phyloP scores from a whole-genome alignment of 1,140 invertebrate genomes.

The Homarus americanus region DNA sequence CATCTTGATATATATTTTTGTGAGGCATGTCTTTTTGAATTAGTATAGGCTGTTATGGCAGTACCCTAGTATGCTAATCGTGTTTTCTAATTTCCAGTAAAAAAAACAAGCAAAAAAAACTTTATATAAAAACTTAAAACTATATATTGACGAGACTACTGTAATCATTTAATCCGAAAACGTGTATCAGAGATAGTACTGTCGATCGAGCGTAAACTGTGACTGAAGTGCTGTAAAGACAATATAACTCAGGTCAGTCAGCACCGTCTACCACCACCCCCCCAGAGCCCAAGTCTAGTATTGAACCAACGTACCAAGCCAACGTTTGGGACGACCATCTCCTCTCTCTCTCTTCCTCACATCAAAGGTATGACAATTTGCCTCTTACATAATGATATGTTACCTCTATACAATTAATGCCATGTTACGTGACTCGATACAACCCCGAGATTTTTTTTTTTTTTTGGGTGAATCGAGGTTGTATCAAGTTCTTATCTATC shows the following conservation, averaged over 20 bases:
- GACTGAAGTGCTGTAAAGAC: background rate
- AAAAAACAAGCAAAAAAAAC: background rate
- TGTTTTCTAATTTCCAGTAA: constrained; percentile 6
- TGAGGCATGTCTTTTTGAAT: background rate
- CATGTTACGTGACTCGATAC: too few relatives aligned
- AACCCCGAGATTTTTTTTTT: too few relatives aligned
- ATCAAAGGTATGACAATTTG: background rate
- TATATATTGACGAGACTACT: background rate
- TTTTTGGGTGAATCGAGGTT: too few relatives aligned
- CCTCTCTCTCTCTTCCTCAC: background rate
- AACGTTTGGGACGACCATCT: background rate
- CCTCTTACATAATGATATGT: too few relatives aligned
- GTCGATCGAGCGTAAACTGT: background rate
- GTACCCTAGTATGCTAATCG: background rate
- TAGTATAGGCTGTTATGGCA: constrained; percentile 4
- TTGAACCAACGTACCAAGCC: background rate
- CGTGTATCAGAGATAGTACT: background rate
- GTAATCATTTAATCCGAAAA: background rate
- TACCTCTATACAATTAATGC: too few relatives aligned
- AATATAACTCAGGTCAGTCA: background rate
- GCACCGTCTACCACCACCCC: background rate
- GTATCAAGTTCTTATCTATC: too few relatives aligned
- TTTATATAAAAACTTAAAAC: background rate
- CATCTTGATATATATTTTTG: background rate
- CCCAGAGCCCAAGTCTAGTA: background rate